Base-by-base conservation (phyloP, 2,797 vertebrate species). In the Nothura maculosa region DNA sequence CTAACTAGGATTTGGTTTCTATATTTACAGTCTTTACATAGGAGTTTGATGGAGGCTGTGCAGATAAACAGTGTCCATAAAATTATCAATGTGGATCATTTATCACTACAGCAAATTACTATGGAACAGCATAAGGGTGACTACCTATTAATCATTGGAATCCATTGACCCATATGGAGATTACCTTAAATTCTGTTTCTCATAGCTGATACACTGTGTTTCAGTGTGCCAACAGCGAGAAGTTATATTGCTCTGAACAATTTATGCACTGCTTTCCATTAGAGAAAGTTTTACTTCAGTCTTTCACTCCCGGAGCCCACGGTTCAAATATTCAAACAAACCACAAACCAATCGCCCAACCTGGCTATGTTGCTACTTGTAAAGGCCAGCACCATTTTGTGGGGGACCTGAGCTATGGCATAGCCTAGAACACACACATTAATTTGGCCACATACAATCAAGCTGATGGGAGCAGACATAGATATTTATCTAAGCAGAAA, bases 51-150 rank as follows among this genome's bases (percentile, higher is more conserved):
- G 38, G 22, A 0, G 2, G 67, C 9, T 11, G 2, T 48, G 32
- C 36, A 90, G n/a, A 57, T 78, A 54, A 12, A 69, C 3, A 6
- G 8, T 63, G 28, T 24, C 20, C 77, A 24, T 57, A 66, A 84
- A 94, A 80, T 43, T 21, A 62, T 50, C 79, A 55, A 57, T 78
- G 84, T 78, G 84, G 32, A 80, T 87, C 54, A 36, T 57, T 90
- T 64, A 36, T 42, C 12, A 50, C 64, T 67, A 80, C 17, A 73
- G n/a, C 17, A 68, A 34, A 15, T 62, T 79, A 66, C 6, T 69
- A 7, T 68, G 55, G 36, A 73, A 61, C 22, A 92, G 34, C n/a
- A 79, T 68, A 52, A 81, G 84, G 30, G 27, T 67, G 69, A 25
- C 5, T 54, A 70, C 36, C n/a, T 79, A 36, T 36, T 69, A 61